A percentile compares a stretch with the other conserved stretches of the same genome.
Evolutionary conservation across 2,888 invertebrate species (phyloP).

Genomic region (Lasiommata megera): DNA sequence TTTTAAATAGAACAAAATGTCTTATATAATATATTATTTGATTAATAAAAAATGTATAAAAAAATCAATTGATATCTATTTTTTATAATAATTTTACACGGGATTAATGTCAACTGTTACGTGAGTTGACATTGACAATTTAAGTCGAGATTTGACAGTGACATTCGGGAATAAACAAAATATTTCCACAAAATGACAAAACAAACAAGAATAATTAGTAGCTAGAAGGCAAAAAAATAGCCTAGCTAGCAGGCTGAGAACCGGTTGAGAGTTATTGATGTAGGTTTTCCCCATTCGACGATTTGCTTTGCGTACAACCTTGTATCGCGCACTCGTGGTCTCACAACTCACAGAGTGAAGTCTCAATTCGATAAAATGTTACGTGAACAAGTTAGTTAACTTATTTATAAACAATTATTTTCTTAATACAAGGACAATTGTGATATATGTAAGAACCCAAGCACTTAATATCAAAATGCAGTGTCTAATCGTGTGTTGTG

Average conservation of each 20-base stretch:
- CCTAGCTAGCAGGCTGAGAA: constrained; percentile 7
- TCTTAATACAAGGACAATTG: not conserved
- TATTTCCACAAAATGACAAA: not conserved
- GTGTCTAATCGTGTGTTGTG: constrained; percentile 8
- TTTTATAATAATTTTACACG: not conserved
- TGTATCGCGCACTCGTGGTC: not conserved
- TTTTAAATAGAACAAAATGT: too few relatives aligned
- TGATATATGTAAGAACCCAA: not conserved
- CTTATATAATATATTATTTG: too few relatives aligned
- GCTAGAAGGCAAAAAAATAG: not conserved
- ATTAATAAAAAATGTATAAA: too few relatives aligned
- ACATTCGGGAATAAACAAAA: not conserved
- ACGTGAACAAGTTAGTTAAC: not conserved
- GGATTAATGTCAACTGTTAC: not conserved
- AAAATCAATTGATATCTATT: too few relatives aligned
- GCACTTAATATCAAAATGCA: constrained; percentile 20
- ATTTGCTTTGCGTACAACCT: not conserved
- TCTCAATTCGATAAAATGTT: constrained; percentile 2
- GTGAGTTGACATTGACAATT: not conserved
- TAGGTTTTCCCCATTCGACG: constrained; percentile 25
- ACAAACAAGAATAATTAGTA: not conserved
- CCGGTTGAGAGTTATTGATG: constrained; percentile 18
- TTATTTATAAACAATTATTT: not conserved
- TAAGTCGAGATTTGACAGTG: not conserved
- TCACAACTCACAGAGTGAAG: constrained; percentile 3